phyloP scores from a whole-genome alignment of 2,113 vertebrate genomes.

The Saiga tatarica region DNA sequence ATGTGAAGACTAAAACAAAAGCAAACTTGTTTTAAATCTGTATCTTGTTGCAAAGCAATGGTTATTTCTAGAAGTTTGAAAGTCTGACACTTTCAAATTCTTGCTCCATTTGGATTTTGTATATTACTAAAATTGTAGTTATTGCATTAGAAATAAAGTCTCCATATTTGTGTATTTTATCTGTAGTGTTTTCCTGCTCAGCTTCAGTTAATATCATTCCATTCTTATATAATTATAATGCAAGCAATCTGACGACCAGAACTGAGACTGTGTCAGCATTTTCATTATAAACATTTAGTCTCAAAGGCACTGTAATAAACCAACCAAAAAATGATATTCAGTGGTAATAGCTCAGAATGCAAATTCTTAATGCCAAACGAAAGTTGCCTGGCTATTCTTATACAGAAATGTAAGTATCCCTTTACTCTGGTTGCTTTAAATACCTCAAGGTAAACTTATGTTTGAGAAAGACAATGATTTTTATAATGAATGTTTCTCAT shows the following conservation, averaged over 20 bases:
- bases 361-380: slow-evolving; percentile 16
- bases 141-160: slow-evolving; percentile 12
- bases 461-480: slow-evolving; percentile 18
- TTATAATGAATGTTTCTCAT: not conserved
- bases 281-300: slow-evolving; percentile 68
- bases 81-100: not conserved
- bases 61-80: slow-evolving; percentile 22
- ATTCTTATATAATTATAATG: slow-evolving; percentile 75
- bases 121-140: not conserved
- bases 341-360: slow-evolving; percentile 18
- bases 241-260: slow-evolving; percentile 56
- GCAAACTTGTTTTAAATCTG: slow-evolving; percentile 60
- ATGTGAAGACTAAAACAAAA: slow-evolving; percentile 51
- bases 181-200: slow-evolving; percentile 56
- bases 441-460: not conserved
- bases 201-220: slow-evolving; percentile 74
- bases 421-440: not conserved
- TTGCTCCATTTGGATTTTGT: not conserved
- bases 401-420: not conserved
- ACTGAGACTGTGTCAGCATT: slow-evolving; percentile 68
- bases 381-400: not conserved
- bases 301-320: slow-evolving; percentile 54
- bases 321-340: slow-evolving; percentile 42
- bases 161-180: slow-evolving; percentile 58
- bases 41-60: slow-evolving; percentile 51